These are phyloP conservation scores for Tachina fera DNA, from an alignment of 2,888 invertebrate species.

Conservation along the genomic window DNA sequence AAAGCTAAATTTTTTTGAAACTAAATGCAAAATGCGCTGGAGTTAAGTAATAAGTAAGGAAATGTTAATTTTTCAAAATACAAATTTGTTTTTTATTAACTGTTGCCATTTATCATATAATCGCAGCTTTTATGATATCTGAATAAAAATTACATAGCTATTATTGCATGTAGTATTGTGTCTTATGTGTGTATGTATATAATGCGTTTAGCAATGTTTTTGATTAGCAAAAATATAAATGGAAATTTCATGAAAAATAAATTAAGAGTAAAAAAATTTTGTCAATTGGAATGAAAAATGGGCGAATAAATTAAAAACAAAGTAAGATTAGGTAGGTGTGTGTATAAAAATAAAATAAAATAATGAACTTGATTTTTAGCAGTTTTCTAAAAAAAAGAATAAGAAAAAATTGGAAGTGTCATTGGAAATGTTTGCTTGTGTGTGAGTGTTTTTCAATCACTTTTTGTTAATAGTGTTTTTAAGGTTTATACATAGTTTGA, in stretches of 20 bases:
- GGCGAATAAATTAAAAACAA: conserved; percentile 34
- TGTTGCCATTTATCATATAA: conserved; percentile 61
- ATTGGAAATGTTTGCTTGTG: conserved; percentile 63
- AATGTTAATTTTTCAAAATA: conserved; percentile 68
- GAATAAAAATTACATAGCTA: conserved; percentile 62
- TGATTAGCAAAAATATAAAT: conserved; percentile 10
- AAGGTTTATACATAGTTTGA: conserved; percentile 54
- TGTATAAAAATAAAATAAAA: conserved; percentile 37
- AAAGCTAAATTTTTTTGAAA: conserved; percentile 53
- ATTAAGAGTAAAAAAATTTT: conserved; percentile 30
- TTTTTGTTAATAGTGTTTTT: conserved; percentile 52
- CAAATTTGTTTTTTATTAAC: conserved; percentile 66
- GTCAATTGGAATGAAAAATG: conserved; percentile 62
- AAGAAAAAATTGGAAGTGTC: conserved; percentile 35
- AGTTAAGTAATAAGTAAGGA: conserved; percentile 43
- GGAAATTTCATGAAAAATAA: conserved; percentile 5
- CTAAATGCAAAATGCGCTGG: conserved; percentile 54
- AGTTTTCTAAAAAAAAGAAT: conserved; percentile 5
- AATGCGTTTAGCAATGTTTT: conserved; percentile 36
- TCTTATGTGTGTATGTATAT: conserved; percentile 33
- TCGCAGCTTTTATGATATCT: conserved; percentile 43
- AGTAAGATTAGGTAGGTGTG: conserved; percentile 3
- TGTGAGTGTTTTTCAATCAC: conserved; percentile 40
- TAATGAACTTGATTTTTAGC: conserved; percentile 24
- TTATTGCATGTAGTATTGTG: conserved; percentile 46